phyloP scores from a whole-genome alignment of 2,113 vertebrate species.

The Thryonomys swinderianus region DNA sequence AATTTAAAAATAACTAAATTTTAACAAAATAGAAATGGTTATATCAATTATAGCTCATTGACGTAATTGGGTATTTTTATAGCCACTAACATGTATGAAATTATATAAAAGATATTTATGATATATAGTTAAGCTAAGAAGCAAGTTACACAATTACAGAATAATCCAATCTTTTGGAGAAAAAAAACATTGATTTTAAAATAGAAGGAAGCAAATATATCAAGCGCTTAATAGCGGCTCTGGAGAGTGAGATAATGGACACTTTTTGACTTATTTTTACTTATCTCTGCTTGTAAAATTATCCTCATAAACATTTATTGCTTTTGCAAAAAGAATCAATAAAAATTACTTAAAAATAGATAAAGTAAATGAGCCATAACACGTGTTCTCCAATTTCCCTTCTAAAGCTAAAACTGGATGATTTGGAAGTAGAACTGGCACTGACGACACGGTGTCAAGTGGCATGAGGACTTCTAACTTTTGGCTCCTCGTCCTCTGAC shows the following conservation, averaged over 20 bases:
- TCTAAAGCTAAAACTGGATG: conserved; percentile 49
- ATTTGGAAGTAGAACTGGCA: conserved; percentile 2
- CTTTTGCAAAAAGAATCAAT: conserved; percentile 50
- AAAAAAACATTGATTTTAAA: conserved; percentile 12
- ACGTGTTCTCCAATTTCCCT: not conserved
- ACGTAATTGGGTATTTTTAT: not conserved
- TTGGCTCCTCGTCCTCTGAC: not conserved
- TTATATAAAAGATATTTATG: not conserved
- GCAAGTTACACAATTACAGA: not conserved
- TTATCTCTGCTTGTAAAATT: conserved; percentile 45
- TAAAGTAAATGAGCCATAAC: conserved; percentile 54
- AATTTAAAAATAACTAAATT: conserved; percentile 36
- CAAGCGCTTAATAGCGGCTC: not conserved
- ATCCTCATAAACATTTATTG: conserved; percentile 8
- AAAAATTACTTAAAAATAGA: conserved; percentile 66
- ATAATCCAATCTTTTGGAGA: conserved; percentile 3
- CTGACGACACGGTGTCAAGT: not conserved
- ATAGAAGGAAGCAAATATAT: conserved; percentile 27
- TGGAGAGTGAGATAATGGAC: not conserved
- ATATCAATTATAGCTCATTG: not conserved
- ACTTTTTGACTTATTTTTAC: conserved; percentile 45
- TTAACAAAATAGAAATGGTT: not conserved
- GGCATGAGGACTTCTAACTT: not conserved
- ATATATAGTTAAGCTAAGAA: not conserved
- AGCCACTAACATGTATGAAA: not conserved